Evolutionary conservation across 2,113 vertebrate genomes (phyloP), one percentile per base, ranked within the genome.

Genomic region (Parotia lawesii): DNA sequence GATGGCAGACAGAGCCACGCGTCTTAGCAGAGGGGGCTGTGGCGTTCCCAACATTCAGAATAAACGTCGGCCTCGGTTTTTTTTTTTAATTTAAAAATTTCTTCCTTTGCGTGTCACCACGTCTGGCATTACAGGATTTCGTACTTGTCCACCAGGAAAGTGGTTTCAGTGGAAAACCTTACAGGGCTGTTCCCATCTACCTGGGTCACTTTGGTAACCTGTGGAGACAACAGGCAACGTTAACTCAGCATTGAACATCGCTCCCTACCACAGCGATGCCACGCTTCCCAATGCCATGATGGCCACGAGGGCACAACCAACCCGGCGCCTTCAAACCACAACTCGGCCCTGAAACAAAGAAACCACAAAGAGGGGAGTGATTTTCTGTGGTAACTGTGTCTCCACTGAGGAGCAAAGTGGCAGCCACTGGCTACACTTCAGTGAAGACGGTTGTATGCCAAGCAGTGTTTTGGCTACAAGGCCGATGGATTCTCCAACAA

Each of bases 121-220:
- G 8, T 85, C 92, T 77, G 69, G 35, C 62, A n/a, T 94, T 99
- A 99, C 98, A 99, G 98, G 96, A 99, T 99, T 96, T 99, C 99
- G 3, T 99, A 99, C 97, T 99, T 99, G 97, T 99, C 99, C 80
- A 99, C 99, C 73, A 99, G 94, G 91, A 99, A 99, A 93, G 99
- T 98, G 92, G 98, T 99, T 97, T 99, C 99, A 53, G 97, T 98
- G 56, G 99, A 99, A 98, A 98, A 99, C 97, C 98, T 98, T 72
- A 99, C 98, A 1, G 99, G 97, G 95, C 96, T 98, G 98, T 98
- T 98, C 53, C 98, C 98, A 0, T 99, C 99, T 78, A 99, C 98
- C 64, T 98, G 97, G 93, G 98, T 98, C 97, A 99, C 99, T 98
- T 99, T 99, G 98, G 98, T 98, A 97, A 99, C 99, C 99, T 99